phyloP scores from a whole-genome alignment of 2,797 vertebrate species.

The Halcyon chelicuti region DNA sequence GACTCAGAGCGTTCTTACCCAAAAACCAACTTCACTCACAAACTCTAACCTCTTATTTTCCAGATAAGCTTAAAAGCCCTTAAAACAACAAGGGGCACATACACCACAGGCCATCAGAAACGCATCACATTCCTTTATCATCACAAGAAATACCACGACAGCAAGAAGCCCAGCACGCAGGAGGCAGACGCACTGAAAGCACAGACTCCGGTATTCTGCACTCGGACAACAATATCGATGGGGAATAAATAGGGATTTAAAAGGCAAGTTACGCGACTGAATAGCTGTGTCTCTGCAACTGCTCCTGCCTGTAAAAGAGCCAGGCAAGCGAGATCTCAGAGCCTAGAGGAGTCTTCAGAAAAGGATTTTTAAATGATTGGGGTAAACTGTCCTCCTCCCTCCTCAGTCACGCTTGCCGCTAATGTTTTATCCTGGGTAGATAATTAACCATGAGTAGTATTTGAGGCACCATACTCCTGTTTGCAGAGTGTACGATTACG shows the following conservation, averaged over 20 bases:
- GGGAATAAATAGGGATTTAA: not conserved
- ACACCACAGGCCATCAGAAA: not conserved
- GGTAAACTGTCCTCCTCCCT: not conserved
- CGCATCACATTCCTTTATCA: not conserved
- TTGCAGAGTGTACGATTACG: not conserved
- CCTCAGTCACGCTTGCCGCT: not conserved
- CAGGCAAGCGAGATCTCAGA: not conserved
- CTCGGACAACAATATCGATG: not conserved
- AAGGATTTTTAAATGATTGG: not conserved
- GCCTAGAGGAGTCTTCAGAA: not conserved
- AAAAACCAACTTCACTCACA: not conserved
- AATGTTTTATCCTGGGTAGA: not conserved
- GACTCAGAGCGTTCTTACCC: not conserved
- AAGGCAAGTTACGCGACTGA: not conserved
- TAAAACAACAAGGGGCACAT: not conserved
- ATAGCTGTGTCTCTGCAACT: not conserved
- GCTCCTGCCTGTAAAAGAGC: not conserved
- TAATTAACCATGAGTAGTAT: not conserved
- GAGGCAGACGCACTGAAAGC: not conserved
- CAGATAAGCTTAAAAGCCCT: not conserved
- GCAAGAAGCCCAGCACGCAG: not conserved
- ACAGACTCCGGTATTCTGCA: not conserved
- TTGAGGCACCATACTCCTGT: not conserved
- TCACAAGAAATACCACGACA: not conserved
- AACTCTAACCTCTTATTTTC: not conserved